Conservation (phyloP, 2,113 vertebrate species). For the Beaufortia kweichowensis region DNA sequence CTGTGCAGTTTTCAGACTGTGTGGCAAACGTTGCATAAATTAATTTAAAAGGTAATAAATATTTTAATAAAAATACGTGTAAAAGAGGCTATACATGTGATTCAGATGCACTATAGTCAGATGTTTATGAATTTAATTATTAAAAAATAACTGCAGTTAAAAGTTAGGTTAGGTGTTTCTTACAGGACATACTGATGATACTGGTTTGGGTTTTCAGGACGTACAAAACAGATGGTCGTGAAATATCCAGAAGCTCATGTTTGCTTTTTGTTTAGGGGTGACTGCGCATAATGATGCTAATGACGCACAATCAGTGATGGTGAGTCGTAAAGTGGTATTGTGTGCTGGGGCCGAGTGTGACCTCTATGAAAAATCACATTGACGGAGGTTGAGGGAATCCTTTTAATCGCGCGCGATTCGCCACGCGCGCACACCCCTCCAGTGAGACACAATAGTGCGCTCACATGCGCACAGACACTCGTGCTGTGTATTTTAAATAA, state of each 20-base stretch:
- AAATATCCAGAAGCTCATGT: slow-evolving; percentile 41
- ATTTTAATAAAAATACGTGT: too few relatives aligned
- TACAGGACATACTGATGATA: slow-evolving; percentile 82
- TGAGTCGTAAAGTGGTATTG: slow-evolving; percentile 36
- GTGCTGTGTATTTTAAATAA: background rate
- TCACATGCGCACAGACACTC: background rate
- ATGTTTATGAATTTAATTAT: background rate
- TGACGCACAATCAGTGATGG: slow-evolving; percentile 22
- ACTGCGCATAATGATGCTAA: slow-evolving; percentile 27
- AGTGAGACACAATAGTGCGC: slow-evolving; percentile 25
- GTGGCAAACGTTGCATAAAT: background rate
- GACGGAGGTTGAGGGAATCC: slow-evolving; percentile 34
- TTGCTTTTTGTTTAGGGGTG: slow-evolving; percentile 38
- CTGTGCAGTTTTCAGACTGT: background rate
- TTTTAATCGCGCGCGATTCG: slow-evolving; percentile 48
- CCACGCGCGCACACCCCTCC: slow-evolving; percentile 23
- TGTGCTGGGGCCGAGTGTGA: slow-evolving; percentile 40
- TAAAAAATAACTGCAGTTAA: background rate
- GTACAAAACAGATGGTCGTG: slow-evolving; percentile 37
- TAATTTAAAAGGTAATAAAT: too few relatives aligned
- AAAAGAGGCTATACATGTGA: too few relatives aligned
- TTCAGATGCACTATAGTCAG: background rate
- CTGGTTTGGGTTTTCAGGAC: slow-evolving; percentile 66
- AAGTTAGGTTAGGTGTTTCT: background rate
- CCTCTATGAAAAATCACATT: slow-evolving; percentile 31